phyloP scores from a whole-genome alignment of 2,113 vertebrate species.

The Barbus barbus region DNA sequence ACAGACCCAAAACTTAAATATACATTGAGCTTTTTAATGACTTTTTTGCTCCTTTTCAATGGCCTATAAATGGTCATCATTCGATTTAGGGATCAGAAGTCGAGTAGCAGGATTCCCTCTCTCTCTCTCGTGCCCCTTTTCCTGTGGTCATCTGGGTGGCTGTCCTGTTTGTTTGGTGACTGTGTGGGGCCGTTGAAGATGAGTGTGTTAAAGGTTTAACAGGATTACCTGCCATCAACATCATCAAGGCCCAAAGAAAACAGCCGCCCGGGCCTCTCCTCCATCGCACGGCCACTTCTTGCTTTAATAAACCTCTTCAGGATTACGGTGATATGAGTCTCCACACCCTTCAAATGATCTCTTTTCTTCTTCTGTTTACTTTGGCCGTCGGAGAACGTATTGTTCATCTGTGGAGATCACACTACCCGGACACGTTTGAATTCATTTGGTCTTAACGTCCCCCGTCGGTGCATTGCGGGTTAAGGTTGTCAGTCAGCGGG shows the following conservation, averaged over 20 bases:
- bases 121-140: background rate
- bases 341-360: constrained; percentile 49
- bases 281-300: constrained; percentile 45
- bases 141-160: constrained; percentile 43
- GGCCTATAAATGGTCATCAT: background rate
- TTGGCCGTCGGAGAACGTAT: constrained; percentile 10
- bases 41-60: background rate
- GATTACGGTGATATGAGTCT: constrained; percentile 53
- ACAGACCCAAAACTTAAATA: background rate
- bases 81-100: background rate
- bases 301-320: constrained; percentile 57
- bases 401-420: constrained; percentile 32
- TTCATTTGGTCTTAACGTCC: constrained; percentile 10
- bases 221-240: constrained; percentile 61
- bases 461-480: background rate
- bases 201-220: constrained; percentile 57
- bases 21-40: background rate
- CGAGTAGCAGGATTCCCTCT: constrained; percentile 12
- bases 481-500: constrained; percentile 13
- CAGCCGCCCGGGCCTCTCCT: constrained; percentile 43
- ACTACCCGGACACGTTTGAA: constrained; percentile 15
- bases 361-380: constrained; percentile 50
- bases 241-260: constrained; percentile 54
- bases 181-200: constrained; percentile 56
- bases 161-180: constrained; percentile 55